These are phyloP conservation scores for Salvelinus alpinus DNA, from an alignment of 2,113 vertebrate genomes.

Conservation along the genomic window DNA sequence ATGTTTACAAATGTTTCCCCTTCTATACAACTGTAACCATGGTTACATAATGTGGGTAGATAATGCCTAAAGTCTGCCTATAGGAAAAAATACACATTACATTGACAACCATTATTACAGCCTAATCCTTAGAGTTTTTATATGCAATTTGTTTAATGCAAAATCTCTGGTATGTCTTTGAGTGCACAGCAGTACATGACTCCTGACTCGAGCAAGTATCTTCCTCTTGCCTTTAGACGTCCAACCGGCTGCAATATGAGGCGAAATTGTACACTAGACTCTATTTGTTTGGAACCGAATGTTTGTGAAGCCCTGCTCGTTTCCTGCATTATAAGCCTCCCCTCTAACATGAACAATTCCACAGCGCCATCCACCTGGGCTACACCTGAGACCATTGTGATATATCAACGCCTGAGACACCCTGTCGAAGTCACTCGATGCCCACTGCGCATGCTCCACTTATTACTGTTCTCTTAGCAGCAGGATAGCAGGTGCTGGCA, in stretches of 20 bases:
- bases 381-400: not conserved
- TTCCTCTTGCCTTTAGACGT: constrained; percentile 18
- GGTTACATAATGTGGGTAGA: no score
- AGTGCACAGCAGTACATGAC: not conserved
- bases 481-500: no score
- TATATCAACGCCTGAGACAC: constrained; percentile 18
- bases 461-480: no score
- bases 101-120: no score
- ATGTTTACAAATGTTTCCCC: not conserved
- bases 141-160: no score
- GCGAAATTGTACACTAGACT: not conserved
- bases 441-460: constrained; percentile 75
- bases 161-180: no score
- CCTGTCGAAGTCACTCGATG: constrained; percentile 4
- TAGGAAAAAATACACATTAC: no score
- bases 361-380: not conserved
- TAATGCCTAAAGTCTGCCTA: no score
- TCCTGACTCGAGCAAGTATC: not conserved
- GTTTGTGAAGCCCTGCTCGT: not conserved
- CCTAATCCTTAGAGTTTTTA: no score
- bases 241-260: not conserved
- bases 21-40: no score
- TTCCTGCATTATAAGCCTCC: not conserved
- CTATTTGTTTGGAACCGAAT: not conserved
- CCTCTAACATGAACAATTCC: not conserved